Evolutionary conservation across 2,113 vertebrate genomes (phyloP).

Genomic region (Phylloscopus trochilus): DNA sequence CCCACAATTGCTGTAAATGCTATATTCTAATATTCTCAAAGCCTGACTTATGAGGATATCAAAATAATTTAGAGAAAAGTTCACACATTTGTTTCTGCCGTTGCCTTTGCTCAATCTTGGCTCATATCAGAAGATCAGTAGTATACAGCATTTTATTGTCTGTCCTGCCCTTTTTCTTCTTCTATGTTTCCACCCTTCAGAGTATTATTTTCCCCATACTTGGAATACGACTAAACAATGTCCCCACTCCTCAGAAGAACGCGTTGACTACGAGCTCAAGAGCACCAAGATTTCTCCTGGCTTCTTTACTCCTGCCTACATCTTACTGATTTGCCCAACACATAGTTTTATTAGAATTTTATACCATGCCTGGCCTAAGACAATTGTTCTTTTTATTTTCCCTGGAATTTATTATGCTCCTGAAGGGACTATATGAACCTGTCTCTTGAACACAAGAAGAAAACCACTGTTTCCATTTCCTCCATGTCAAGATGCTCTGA

Average conservation of each 20-base stretch:
- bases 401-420: not conserved
- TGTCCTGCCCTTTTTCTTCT: not conserved
- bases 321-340: not conserved
- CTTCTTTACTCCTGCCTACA: not conserved
- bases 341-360: not conserved
- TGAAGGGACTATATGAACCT: not conserved
- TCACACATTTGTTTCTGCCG: not conserved
- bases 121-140: not conserved
- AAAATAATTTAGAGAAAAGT: not conserved
- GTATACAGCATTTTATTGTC: not conserved
- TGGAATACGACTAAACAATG: not conserved
- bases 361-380: not conserved
- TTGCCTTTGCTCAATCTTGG: not conserved
- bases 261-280: not conserved
- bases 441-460: not conserved
- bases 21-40: not conserved
- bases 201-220: not conserved
- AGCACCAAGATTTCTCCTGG: not conserved
- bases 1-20: not conserved
- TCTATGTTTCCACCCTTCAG: not conserved
- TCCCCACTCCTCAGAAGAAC: not conserved
- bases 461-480: not conserved
- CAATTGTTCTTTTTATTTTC: not conserved
- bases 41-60: not conserved
- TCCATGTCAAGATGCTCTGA: not conserved